Percentiles rank a stretch among this genome's conserved stretches.
phyloP scores from a whole-genome alignment of 2,797 vertebrate species.

The Coregonus sp. region DNA sequence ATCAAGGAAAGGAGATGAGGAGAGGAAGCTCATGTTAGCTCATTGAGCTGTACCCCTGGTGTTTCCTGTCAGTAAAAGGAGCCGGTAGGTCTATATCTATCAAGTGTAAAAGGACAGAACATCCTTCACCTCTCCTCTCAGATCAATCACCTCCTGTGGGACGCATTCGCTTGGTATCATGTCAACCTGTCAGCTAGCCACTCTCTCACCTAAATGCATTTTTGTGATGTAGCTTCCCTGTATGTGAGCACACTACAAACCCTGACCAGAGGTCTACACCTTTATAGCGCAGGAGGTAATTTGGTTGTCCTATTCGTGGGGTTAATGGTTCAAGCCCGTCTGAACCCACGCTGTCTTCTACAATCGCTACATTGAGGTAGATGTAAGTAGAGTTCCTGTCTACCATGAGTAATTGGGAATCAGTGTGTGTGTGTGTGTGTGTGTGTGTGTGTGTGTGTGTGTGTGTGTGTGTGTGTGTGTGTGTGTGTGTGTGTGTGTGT shows the following conservation, averaged over 20 bases:
- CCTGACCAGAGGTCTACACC: background rate
- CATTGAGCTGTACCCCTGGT: background rate
- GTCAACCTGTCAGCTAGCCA: background rate
- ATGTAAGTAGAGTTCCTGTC: background rate
- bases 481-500: background rate
- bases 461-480: background rate
- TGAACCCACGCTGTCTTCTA: background rate
- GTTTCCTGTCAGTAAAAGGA: background rate
- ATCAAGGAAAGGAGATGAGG: background rate
- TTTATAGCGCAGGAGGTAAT: background rate
- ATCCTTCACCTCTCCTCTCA: background rate
- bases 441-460: background rate
- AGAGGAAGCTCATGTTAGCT: no score
- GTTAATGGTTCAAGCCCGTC: background rate
- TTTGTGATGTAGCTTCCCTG: background rate
- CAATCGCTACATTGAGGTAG: background rate
- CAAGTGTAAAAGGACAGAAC: background rate
- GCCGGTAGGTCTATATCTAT: background rate
- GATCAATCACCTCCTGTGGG: background rate
- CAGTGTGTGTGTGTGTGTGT: background rate
- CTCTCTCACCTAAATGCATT: background rate
- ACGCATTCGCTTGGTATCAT: background rate
- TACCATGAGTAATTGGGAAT: background rate
- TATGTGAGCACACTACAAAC: background rate
- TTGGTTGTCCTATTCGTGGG: background rate